Conservation (phyloP, 2,113 vertebrate species). For the Eolophus roseicapilla region DNA sequence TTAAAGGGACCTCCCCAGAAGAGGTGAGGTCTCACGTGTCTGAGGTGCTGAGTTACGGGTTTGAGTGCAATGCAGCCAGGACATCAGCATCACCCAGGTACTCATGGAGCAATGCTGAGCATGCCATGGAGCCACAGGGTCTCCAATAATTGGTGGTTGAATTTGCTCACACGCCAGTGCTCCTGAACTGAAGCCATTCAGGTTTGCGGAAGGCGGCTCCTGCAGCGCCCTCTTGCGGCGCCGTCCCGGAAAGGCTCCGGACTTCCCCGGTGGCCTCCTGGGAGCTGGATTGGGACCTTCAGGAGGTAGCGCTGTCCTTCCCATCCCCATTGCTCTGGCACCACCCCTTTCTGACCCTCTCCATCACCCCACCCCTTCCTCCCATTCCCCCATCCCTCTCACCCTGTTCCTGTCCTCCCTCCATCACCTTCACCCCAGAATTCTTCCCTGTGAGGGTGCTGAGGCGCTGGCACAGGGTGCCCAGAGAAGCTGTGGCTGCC, state of each 20-base stretch:
- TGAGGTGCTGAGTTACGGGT: neutral
- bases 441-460: neutral
- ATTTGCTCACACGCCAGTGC: neutral
- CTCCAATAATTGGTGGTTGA: accelerated
- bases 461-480: neutral
- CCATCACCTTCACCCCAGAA: neutral
- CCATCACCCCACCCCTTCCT: neutral
- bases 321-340: no score
- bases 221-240: neutral
- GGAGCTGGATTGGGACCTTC: neutral
- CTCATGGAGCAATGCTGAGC: accelerated
- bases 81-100: neutral
- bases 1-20: neutral
- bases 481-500: neutral
- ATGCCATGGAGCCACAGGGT: accelerated
- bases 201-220: neutral
- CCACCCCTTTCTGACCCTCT: neutral
- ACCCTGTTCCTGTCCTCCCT: neutral
- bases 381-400: neutral
- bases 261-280: no score
- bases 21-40: accelerated
- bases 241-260: no score
- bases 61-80: neutral
- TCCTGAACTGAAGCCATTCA: neutral
- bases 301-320: neutral